Conservation (phyloP, 1,140 invertebrate genomes). For the Eubasilissa regina region DNA sequence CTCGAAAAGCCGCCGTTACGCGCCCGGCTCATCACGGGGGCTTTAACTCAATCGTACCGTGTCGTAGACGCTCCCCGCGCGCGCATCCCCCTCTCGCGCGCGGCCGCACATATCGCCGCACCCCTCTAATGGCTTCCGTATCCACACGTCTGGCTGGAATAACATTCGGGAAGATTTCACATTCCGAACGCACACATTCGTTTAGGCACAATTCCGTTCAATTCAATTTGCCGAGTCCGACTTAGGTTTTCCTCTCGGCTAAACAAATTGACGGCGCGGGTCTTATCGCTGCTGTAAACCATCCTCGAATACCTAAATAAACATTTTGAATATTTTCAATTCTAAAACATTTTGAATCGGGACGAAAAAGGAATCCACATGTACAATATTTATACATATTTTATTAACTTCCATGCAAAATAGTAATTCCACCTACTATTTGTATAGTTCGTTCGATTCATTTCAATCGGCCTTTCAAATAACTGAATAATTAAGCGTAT, state of each 20-base stretch:
- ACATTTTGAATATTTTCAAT: conserved; percentile 20
- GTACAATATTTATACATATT: no score
- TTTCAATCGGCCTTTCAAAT: no score
- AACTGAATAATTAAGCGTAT: no score
- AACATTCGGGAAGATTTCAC: conserved; percentile 32
- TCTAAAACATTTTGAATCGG: not conserved
- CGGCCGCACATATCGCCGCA: conserved; percentile 2
- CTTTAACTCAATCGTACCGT: conserved; percentile 26
- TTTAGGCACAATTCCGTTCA: conserved; percentile 34
- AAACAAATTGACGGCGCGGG: conserved; percentile 29
- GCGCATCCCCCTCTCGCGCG: not conserved
- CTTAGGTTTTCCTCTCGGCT: conserved; percentile 27
- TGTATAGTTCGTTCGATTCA: no score
- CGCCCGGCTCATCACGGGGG: conserved; percentile 9
- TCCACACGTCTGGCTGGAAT: conserved; percentile 30
- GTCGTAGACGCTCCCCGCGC: not conserved
- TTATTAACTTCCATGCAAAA: no score
- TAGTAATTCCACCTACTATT: no score
- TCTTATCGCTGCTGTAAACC: conserved; percentile 16
- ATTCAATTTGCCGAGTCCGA: conserved; percentile 33
- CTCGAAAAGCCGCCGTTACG: not conserved
- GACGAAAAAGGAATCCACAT: no score
- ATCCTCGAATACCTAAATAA: conserved; percentile 14
- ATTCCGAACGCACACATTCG: conserved; percentile 34
- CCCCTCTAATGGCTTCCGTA: conserved; percentile 32